These are phyloP conservation scores for Saturnia japonica DNA, from an alignment of 2,888 invertebrate species.

Conservation along the genomic window DNA sequence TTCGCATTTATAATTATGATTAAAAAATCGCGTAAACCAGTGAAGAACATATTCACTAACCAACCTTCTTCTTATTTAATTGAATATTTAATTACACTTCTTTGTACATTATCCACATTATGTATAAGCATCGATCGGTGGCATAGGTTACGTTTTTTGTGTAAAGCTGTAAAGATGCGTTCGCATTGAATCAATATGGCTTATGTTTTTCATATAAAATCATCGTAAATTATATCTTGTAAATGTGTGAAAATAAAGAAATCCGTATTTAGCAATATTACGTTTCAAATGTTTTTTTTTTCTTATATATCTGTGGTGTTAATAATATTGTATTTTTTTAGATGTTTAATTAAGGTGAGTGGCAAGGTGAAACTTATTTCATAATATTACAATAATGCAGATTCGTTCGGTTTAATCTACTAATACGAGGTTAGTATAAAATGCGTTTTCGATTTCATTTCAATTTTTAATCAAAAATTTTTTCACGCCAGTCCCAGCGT, in stretches of 20 bases:
- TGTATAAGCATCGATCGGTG: too few species aligned
- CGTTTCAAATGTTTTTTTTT: not conserved
- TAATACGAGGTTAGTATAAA: not conserved
- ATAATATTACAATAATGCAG: not conserved
- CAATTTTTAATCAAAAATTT: not conserved
- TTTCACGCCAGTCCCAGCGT: not conserved
- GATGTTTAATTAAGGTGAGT: not conserved
- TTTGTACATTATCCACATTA: too few species aligned
- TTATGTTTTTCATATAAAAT: too few species aligned
- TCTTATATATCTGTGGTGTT: not conserved
- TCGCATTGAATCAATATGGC: not conserved
- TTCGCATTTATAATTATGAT: too few species aligned
- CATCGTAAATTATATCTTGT: too few species aligned
- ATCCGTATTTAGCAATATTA: too few species aligned
- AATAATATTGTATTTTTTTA: not conserved
- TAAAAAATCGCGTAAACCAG: too few species aligned
- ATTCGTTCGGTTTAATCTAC: not conserved
- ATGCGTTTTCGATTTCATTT: not conserved
- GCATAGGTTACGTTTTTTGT: too few species aligned
- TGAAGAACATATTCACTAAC: too few species aligned
- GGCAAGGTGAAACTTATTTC: conserved; percentile 3
- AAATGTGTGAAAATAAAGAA: too few species aligned
- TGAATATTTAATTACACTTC: too few species aligned
- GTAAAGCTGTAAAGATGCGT: not conserved
- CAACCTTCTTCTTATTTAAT: too few species aligned